phyloP scores from a whole-genome alignment of 2,888 invertebrate species.

The Melitaea athalia region DNA sequence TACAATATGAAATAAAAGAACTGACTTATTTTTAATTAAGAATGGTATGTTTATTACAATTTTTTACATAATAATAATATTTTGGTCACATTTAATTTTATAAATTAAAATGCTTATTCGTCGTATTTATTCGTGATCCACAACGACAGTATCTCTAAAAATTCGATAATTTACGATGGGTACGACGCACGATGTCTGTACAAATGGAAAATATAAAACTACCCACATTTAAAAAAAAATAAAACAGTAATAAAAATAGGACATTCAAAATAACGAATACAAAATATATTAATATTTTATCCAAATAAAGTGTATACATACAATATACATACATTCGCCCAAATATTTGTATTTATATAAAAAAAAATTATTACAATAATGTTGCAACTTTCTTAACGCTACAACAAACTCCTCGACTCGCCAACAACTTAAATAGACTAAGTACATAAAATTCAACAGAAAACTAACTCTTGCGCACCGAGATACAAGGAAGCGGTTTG shows the following conservation, averaged over 20 bases:
- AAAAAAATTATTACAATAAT: slow-evolving; percentile 38
- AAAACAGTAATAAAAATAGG: slow-evolving; percentile 8
- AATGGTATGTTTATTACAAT: background rate
- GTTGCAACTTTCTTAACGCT: slow-evolving; percentile 9
- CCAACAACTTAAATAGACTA: slow-evolving; percentile 63
- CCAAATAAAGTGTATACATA: background rate
- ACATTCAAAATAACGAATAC: slow-evolving; percentile 3
- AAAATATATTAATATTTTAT: slow-evolving; percentile 14
- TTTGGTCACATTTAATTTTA: background rate
- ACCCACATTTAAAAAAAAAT: background rate
- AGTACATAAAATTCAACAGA: slow-evolving; percentile 60
- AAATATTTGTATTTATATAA: slow-evolving; percentile 25
- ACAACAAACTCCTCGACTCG: slow-evolving; percentile 58
- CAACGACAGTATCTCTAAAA: background rate
- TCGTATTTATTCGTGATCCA: background rate
- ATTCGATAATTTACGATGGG: background rate
- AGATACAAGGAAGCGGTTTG: slow-evolving; percentile 2
- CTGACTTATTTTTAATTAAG: background rate
- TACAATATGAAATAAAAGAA: background rate
- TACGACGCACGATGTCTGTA: background rate
- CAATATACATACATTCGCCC: slow-evolving; percentile 5
- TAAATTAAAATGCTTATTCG: background rate
- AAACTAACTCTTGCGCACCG: slow-evolving; percentile 17
- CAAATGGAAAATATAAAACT: background rate
- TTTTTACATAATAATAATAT: background rate